These are phyloP conservation scores for Drosophila tropicalis DNA, from an alignment of 1,140 invertebrate species.

Conservation along the genomic window DNA sequence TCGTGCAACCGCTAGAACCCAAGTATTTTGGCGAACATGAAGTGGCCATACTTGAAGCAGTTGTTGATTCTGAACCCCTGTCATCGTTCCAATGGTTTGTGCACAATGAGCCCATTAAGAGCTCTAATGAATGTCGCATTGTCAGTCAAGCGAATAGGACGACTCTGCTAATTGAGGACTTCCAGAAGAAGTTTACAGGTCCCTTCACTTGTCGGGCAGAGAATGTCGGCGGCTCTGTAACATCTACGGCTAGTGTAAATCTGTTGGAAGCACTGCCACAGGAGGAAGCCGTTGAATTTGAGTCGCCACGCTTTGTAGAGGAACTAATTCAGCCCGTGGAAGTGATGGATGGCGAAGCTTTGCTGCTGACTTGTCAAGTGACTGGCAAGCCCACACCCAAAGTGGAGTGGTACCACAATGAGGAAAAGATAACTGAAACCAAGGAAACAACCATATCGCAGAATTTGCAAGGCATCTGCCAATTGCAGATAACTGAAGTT, in stretches of 20 bases:
- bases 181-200: constrained; percentile 88
- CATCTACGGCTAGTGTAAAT: constrained; percentile 90
- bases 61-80: constrained; percentile 89
- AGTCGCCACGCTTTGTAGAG: constrained; percentile 90
- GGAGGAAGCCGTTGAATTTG: constrained; percentile 86
- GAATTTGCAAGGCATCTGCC: constrained; percentile 91
- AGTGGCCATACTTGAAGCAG: constrained; percentile 90
- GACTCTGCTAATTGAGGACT: constrained; percentile 90
- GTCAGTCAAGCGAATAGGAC: constrained; percentile 91
- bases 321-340: constrained; percentile 87
- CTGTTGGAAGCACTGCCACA: constrained; percentile 86
- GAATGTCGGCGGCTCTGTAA: constrained; percentile 93
- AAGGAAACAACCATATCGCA: constrained; percentile 91
- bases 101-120: constrained; percentile 86
- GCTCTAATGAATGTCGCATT: constrained; percentile 88
- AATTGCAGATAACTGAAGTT: constrained; percentile 94
- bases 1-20: constrained; percentile 89
- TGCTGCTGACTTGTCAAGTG: constrained; percentile 90
- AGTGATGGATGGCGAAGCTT: constrained; percentile 97
- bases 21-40: constrained; percentile 89
- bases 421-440: constrained; percentile 88
- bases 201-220: constrained; percentile 94
- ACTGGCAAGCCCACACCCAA: constrained; percentile 92
- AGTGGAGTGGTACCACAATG: constrained; percentile 92
- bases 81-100: constrained; percentile 95